Evolutionary conservation across 2,113 vertebrate genomes (phyloP).

Genomic region (Lepisosteus oculatus): DNA sequence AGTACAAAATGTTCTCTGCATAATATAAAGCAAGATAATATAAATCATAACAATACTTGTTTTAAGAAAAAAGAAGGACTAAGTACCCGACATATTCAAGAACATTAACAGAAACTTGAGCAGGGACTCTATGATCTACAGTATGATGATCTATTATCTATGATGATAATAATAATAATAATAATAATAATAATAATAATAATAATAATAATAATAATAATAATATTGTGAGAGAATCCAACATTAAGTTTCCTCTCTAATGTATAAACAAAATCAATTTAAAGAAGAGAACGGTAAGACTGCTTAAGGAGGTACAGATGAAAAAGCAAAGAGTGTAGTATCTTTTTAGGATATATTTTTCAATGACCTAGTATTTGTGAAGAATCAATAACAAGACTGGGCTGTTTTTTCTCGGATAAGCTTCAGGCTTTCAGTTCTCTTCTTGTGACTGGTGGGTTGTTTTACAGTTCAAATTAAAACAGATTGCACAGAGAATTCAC

Average conservation of each 20-base stretch:
- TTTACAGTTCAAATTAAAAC: too few species aligned
- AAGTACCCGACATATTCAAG: too few species aligned
- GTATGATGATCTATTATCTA: too few species aligned
- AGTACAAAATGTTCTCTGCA: constrained; percentile 60
- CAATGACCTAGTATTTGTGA: background rate
- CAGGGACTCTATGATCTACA: too few species aligned
- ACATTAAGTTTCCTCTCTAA: background rate
- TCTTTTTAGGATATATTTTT: background rate
- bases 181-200: background rate
- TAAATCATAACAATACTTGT: background rate
- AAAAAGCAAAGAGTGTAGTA: too few species aligned
- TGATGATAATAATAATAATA: background rate
- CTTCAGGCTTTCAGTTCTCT: too few species aligned
- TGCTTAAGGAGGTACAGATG: background rate
- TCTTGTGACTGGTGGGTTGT: too few species aligned
- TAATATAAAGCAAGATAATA: constrained; percentile 38
- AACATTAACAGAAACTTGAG: background rate
- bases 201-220: background rate
- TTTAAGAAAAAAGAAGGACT: too few species aligned
- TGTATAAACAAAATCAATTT: background rate
- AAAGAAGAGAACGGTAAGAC: background rate
- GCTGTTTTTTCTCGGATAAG: too few species aligned
- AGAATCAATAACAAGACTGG: too few species aligned
- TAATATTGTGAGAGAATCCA: too few species aligned
- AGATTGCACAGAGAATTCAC: too few species aligned